phyloP scores from a whole-genome alignment of 2,113 vertebrate species.

The Spea bombifrons region DNA sequence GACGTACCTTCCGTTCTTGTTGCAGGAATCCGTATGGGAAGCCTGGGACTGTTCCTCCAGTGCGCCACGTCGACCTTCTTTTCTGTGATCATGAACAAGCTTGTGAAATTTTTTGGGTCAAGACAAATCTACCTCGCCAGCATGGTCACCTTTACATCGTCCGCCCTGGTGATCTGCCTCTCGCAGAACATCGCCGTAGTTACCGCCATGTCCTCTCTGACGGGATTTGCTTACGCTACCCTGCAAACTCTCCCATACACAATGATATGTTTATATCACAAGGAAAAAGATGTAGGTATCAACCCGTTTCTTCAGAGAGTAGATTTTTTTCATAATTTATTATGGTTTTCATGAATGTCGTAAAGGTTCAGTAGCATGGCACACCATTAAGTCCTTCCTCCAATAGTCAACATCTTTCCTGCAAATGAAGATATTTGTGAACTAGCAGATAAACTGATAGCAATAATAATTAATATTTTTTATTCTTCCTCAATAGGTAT shows the following conservation, averaged over 20 bases:
- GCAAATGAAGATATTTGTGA: too few species aligned
- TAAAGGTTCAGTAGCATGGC: too few species aligned
- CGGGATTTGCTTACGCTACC: slow-evolving; percentile 77
- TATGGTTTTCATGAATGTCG: too few species aligned
- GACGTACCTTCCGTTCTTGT: neutral
- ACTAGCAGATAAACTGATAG: too few species aligned
- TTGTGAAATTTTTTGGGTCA: slow-evolving; percentile 71
- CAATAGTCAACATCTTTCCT: too few species aligned
- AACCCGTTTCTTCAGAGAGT: too few species aligned
- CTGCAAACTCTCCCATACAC: slow-evolving; percentile 85
- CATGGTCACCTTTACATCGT: slow-evolving; percentile 68
- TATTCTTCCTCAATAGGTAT: slow-evolving; percentile 1
- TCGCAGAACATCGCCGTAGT: slow-evolving; percentile 71
- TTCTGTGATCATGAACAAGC: slow-evolving; percentile 77
- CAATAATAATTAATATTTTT: too few species aligned
- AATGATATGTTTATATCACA: slow-evolving; percentile 78
- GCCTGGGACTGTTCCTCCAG: slow-evolving; percentile 83
- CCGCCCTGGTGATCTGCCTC: slow-evolving; percentile 72
- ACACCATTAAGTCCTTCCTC: too few species aligned
- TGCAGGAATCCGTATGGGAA: slow-evolving; percentile 81
- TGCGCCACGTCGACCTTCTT: slow-evolving; percentile 77
- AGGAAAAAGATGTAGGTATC: slow-evolving; percentile 70
- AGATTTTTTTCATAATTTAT: too few species aligned
- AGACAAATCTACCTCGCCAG: slow-evolving; percentile 75
- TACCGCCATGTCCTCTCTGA: slow-evolving; percentile 71